phyloP scores from a whole-genome alignment of 2,888 invertebrate genomes.

The Steinernema scapterisci region DNA sequence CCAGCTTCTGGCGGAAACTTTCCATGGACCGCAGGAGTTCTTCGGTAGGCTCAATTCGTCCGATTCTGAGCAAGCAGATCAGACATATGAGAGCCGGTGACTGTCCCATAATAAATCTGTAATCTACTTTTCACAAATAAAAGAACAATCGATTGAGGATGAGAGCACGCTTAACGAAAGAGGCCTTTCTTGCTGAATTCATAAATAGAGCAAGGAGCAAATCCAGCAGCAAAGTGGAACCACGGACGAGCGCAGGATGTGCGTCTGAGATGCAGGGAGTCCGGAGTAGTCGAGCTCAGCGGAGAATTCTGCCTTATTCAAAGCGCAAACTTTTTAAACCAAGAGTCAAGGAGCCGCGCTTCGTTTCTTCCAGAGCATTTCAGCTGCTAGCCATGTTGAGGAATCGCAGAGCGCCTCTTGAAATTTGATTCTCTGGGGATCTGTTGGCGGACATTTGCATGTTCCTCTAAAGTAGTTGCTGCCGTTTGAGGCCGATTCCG shows the following conservation, averaged over 20 bases:
- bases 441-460: not conserved
- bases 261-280: too few species aligned
- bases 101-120: not conserved
- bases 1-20: not conserved
- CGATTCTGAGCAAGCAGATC: not conserved
- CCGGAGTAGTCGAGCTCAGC: too few species aligned
- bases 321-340: not conserved
- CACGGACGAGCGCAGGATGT: too few species aligned
- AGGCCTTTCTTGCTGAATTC: conserved; percentile 29
- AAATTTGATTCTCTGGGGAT: conserved; percentile 26
- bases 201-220: conserved; percentile 30
- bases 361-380: not conserved
- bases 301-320: not conserved
- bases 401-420: conserved; percentile 1
- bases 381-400: not conserved
- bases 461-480: not conserved
- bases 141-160: conserved; percentile 27
- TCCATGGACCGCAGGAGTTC: not conserved
- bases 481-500: not conserved
- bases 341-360: not conserved
- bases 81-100: not conserved
- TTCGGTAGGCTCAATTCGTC: not conserved
- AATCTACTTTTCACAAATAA: not conserved
- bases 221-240: conserved; percentile 21
- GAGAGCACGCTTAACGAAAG: conserved; percentile 21